These are phyloP conservation scores for Argopecten irradians DNA, from an alignment of 1,140 invertebrate genomes.

Conservation along the genomic window DNA sequence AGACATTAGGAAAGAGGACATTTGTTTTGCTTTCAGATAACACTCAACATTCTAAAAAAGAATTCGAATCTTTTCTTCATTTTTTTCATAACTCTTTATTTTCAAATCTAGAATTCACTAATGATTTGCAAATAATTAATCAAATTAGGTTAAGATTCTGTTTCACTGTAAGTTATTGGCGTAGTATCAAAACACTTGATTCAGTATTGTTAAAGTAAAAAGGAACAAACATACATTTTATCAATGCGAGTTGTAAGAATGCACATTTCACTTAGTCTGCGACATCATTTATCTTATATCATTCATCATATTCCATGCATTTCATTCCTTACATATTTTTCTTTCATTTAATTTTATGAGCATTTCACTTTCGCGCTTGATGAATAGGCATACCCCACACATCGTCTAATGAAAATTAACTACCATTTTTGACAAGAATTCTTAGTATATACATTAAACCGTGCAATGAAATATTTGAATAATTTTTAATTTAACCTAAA, in stretches of 20 bases:
- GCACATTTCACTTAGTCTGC: background rate
- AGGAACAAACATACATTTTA: too few species aligned
- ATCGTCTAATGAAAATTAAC: background rate
- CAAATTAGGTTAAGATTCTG: too few species aligned
- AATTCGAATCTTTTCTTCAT: too few species aligned
- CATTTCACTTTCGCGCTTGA: background rate
- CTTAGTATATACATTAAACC: background rate
- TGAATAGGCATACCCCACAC: background rate
- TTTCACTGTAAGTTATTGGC: too few species aligned
- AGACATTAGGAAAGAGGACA: too few species aligned
- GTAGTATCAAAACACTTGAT: too few species aligned
- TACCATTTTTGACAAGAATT: background rate
- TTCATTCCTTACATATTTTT: background rate
- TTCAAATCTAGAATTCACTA: too few species aligned
- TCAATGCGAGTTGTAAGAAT: background rate
- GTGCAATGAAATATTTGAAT: background rate
- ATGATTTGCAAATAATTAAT: too few species aligned
- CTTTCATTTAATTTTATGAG: background rate
- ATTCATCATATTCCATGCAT: background rate
- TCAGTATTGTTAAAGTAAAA: too few species aligned
- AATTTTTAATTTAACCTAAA: background rate
- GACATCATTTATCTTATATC: background rate
- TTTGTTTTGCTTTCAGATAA: too few species aligned
- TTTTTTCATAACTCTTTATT: too few species aligned
- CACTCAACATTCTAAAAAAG: too few species aligned